phyloP scores from a whole-genome alignment of 1,140 invertebrate genomes.

The Trinorchestia longiramus region DNA sequence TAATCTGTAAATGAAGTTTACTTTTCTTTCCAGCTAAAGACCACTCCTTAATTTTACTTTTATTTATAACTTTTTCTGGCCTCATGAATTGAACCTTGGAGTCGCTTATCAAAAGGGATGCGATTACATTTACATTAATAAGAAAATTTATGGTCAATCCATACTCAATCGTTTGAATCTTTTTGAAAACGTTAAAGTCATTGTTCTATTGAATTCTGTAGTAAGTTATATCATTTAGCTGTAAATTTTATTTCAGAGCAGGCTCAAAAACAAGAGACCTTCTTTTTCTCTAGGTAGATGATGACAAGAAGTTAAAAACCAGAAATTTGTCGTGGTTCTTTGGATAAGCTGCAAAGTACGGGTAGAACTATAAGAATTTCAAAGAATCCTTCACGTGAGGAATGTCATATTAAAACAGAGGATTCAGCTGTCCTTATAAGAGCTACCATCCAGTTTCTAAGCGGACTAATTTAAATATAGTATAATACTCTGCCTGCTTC shows the following conservation, averaged over 20 bases:
- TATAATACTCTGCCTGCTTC: background rate
- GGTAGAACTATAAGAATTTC: background rate
- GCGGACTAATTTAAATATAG: background rate
- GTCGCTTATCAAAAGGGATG: background rate
- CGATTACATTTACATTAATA: background rate
- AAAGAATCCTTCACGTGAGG: background rate
- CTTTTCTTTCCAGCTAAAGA: background rate
- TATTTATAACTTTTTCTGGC: background rate
- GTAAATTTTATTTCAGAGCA: background rate
- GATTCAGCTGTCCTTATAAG: background rate
- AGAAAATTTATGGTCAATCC: background rate
- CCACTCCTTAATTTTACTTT: background rate
- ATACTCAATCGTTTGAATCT: background rate
- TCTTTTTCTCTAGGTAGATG: too few species aligned
- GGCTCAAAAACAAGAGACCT: background rate
- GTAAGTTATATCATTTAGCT: background rate
- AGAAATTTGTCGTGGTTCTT: background rate
- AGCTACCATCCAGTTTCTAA: background rate
- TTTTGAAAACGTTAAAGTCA: constrained; percentile 7
- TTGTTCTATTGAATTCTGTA: background rate
- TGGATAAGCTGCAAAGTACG: background rate
- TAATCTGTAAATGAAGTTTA: background rate
- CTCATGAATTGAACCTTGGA: background rate
- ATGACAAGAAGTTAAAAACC: background rate
- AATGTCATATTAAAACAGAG: background rate